phyloP scores from a whole-genome alignment of 1,140 invertebrate species.

The Temnothorax nylanderi region DNA sequence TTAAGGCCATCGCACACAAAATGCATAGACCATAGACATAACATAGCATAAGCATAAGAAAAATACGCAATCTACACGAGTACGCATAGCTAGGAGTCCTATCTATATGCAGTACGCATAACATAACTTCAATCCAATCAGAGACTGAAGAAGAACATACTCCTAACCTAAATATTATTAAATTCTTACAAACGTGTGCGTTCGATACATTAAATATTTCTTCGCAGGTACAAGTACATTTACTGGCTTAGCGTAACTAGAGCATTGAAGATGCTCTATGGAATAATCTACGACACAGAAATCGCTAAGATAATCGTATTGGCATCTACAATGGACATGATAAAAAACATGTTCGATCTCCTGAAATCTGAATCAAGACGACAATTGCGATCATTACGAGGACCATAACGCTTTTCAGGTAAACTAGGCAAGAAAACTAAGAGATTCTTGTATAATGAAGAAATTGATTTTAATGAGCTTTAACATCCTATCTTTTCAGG shows the following conservation, averaged over 20 bases:
- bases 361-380: slow-evolving; percentile 63
- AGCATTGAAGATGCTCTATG: slow-evolving; percentile 73
- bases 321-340: slow-evolving; percentile 53
- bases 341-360: slow-evolving; percentile 72
- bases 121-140: too few relatives aligned
- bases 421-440: neutral
- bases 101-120: too few relatives aligned
- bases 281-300: slow-evolving; percentile 58
- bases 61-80: too few relatives aligned
- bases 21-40: too few relatives aligned
- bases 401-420: slow-evolving; percentile 29
- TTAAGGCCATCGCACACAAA: too few relatives aligned
- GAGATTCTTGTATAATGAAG: neutral
- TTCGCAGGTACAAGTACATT: slow-evolving; percentile 44
- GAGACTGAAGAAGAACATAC: too few relatives aligned
- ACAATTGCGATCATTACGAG: slow-evolving; percentile 32
- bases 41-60: too few relatives aligned
- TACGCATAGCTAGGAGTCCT: too few relatives aligned
- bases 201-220: neutral
- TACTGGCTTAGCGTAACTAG: slow-evolving; percentile 65
- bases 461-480: neutral
- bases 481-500: neutral
- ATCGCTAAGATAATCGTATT: slow-evolving; percentile 73
- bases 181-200: slow-evolving; percentile 26
- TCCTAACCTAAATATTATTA: neutral